These are phyloP conservation scores for Lagenorhynchus albirostris DNA, from an alignment of 2,113 vertebrate genomes.

Conservation along the genomic window DNA sequence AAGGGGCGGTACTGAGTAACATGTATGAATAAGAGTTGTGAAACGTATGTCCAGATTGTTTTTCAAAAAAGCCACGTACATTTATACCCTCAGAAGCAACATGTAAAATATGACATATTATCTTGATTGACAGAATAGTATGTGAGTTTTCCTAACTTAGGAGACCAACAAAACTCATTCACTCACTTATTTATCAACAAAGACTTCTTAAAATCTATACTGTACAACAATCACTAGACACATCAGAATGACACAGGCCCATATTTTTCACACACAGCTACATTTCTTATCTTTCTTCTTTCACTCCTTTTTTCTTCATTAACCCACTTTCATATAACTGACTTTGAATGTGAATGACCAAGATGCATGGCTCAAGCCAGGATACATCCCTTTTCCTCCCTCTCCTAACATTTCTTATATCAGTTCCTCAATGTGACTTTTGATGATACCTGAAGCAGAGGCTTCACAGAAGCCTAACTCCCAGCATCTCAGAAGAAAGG, in stretches of 20 bases:
- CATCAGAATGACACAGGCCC: fast-evolving
- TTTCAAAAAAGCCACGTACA: neutral
- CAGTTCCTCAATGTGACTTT: neutral
- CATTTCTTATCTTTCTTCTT: neutral
- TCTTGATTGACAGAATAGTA: neutral
- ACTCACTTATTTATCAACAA: neutral
- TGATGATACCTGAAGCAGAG: neutral
- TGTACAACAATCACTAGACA: neutral
- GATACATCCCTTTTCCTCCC: neutral
- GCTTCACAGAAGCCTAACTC: fast-evolving
- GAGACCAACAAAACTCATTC: neutral
- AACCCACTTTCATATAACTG: neutral
- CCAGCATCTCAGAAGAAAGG: neutral
- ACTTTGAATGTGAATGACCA: neutral
- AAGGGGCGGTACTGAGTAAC: neutral
- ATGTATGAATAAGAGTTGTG: too few relatives aligned
- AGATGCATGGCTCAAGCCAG: neutral
- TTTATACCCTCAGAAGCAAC: neutral
- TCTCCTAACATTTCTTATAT: neutral
- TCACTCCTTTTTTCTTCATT: neutral
- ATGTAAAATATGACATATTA: neutral
- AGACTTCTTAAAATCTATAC: neutral
- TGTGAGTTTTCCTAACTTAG: neutral
- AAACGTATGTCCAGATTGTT: neutral
- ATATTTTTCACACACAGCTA: neutral